phyloP scores from a whole-genome alignment of 2,888 invertebrate genomes.

The Trichopoda pennipes region DNA sequence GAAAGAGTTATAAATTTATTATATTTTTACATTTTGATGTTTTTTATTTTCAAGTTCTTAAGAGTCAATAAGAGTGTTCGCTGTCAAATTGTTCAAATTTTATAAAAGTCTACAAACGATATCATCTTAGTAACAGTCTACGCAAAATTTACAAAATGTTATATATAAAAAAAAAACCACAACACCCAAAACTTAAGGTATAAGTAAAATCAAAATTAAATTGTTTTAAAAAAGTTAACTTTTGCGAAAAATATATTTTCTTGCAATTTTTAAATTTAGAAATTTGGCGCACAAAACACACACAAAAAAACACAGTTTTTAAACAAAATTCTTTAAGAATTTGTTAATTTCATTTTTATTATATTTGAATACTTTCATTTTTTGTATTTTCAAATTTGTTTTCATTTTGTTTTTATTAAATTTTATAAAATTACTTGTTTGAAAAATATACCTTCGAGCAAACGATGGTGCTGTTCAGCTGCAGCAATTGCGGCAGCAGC shows the following conservation, averaged over 20 bases:
- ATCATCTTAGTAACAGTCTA: slow-evolving; percentile 60
- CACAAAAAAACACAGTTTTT: slow-evolving; percentile 66
- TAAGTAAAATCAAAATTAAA: slow-evolving; percentile 60
- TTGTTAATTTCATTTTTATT: slow-evolving; percentile 62
- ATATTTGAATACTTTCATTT: slow-evolving; percentile 62
- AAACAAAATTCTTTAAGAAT: slow-evolving; percentile 45
- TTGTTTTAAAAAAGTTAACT: slow-evolving; percentile 34
- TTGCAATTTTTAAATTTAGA: slow-evolving; percentile 42
- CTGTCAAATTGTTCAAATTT: slow-evolving; percentile 69
- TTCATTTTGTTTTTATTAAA: slow-evolving; percentile 65
- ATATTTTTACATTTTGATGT: slow-evolving; percentile 7
- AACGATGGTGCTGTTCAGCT: slow-evolving; percentile 80
- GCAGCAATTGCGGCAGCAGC: slow-evolving; percentile 75
- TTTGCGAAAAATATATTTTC: slow-evolving; percentile 43
- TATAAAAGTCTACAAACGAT: slow-evolving; percentile 46
- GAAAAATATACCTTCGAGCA: slow-evolving; percentile 81
- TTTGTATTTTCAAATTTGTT: slow-evolving; percentile 36
- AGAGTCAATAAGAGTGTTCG: slow-evolving; percentile 79
- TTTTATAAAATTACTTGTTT: slow-evolving; percentile 66
- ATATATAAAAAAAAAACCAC: slow-evolving; percentile 57
- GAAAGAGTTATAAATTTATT: background rate
- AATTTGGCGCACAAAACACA: slow-evolving; percentile 66
- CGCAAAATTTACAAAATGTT: slow-evolving; percentile 43
- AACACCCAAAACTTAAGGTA: slow-evolving; percentile 63
- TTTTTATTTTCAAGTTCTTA: slow-evolving; percentile 63